Base-by-base conservation (phyloP, 2,888 invertebrate genomes). In the Euclidia mi region DNA sequence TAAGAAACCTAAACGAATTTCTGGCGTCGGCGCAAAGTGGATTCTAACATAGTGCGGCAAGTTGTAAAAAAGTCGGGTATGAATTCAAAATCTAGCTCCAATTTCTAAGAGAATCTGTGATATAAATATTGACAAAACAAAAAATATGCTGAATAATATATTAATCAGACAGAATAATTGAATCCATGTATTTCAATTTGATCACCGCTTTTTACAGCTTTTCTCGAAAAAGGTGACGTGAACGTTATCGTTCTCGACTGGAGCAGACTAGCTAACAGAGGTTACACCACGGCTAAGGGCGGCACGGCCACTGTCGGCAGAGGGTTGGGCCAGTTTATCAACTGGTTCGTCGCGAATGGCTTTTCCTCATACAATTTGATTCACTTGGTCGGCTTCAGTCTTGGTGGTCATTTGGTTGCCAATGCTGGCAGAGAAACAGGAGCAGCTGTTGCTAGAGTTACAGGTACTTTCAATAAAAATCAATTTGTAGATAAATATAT, bases 371-470 rank as follows among this genome's bases (percentile, higher is more conserved):
- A 78, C 32, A 65, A 74, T 32, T 67, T 69, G 12, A 85, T 94
- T 67, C 95, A 95, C 48, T 67, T 95, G n/a, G 74, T 92, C n/a
- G 95, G 95, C 18, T 91, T 94, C 74, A 94, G 95, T 68, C 81
- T 95, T 53, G 95, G 95, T 1, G 90, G 91, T 32, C 95, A 95
- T 61, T 48, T 94, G 0, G 94, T 88, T 12, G 92, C 91, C 2
- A 88, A 85, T 17, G 90, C 92, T 51, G 93, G 92, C 0, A 82
- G 88, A 15, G 74, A 81, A 56, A 56, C 88, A 0, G 73, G 82
- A 1, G 89, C 91, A 10, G 78, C 81, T 60, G 85, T 75, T 20
- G 86, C 87, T 4, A 85, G 92, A 45, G 70, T 94, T 1, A 91
- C 92, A 59, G 92, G 94, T 92, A 51, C n/a, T n/a, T n/a, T n/a